Percentiles rank a stretch among this genome's conserved stretches.
phyloP scores from a whole-genome alignment of 1,140 invertebrate species.

The Agrilus planipennis region DNA sequence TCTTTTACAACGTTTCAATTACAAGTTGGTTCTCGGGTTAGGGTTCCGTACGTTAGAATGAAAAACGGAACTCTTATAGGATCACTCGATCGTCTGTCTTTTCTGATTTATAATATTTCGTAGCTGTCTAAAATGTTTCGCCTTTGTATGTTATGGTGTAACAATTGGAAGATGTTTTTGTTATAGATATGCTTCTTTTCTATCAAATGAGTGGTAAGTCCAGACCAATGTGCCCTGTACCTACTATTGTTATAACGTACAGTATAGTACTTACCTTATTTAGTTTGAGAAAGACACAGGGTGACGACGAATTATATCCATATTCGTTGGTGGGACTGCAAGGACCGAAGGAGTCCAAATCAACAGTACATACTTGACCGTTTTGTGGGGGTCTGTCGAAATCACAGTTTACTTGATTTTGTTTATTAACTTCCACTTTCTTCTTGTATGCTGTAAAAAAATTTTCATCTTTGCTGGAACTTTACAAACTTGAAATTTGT shows the following conservation, averaged over 20 bases:
- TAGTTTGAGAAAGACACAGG: conserved; percentile 80
- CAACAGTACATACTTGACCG: conserved; percentile 58
- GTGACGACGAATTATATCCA: conserved; percentile 54
- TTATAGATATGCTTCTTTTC: too few species aligned
- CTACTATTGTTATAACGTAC: neutral
- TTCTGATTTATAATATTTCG: too few species aligned
- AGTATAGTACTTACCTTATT: conserved; percentile 51
- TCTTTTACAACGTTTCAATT: too few species aligned
- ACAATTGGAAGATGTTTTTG: too few species aligned
- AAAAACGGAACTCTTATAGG: too few species aligned
- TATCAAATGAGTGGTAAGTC: too few species aligned
- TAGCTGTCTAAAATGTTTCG: too few species aligned
- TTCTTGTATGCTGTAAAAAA: conserved; percentile 45
- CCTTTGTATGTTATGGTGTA: too few species aligned
- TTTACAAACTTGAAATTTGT: neutral
- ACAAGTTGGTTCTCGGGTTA: too few species aligned
- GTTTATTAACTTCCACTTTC: conserved; percentile 41
- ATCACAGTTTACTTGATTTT: conserved; percentile 57
- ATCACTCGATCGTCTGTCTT: too few species aligned
- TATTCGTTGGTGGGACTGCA: conserved; percentile 54
- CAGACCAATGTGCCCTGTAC: too few species aligned
- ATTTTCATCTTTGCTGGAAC: conserved; percentile 1
- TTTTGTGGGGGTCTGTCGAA: conserved; percentile 42
- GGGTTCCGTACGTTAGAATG: too few species aligned
- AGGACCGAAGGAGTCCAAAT: conserved; percentile 46